Base-by-base conservation (phyloP, 2,113 vertebrate genomes). In the Protobothrops mucrosquamatus region DNA sequence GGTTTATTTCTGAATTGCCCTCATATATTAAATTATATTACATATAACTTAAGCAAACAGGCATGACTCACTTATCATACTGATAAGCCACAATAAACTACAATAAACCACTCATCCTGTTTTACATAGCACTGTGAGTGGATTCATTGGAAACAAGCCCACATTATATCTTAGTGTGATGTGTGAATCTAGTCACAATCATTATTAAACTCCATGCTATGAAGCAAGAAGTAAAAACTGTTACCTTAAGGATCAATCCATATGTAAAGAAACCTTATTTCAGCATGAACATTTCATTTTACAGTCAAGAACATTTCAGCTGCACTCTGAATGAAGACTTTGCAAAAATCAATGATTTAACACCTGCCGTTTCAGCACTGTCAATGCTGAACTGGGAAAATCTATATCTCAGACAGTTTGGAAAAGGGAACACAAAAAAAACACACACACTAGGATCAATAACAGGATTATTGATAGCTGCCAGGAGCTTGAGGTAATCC, bases 371-470 rank as follows among this genome's bases (percentile, higher is more conserved):
- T 91, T 85, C 86, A 85, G 43, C 5, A 34, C 6, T 46, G 87
- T 59, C 87, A 89, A 86, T 93, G 64, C 55, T 52, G 74, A 56
- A n/a, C 74, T 89, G 43, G 22, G 43, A 61, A 90, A 93, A 93
- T 90, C 92, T n/a, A 85, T 93, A 90, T 85, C 69, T 59, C 85
- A 56, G 85, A 85, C 29, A 93, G 14, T 89, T 89, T 43, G 74
- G 55, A 85, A 46, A 43, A 39, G 34, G 51, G 14, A 57, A 22
- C 20, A 23, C 39, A 46, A 20, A 86, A 20, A 86, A 57, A 46
- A 81, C 39, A 34, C 46, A 57, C 20, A 39, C 55, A 26, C 34
- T 11, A 4, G 18, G 69, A 85, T 93, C 92, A 20, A 86, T 90
- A 86, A 34, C 54, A 51, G 54, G 52, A 22, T 89, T 92, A 59